Evolutionary conservation across 2,113 vertebrate genomes (phyloP).

Genomic region (Brachyhypopomus gauderio): DNA sequence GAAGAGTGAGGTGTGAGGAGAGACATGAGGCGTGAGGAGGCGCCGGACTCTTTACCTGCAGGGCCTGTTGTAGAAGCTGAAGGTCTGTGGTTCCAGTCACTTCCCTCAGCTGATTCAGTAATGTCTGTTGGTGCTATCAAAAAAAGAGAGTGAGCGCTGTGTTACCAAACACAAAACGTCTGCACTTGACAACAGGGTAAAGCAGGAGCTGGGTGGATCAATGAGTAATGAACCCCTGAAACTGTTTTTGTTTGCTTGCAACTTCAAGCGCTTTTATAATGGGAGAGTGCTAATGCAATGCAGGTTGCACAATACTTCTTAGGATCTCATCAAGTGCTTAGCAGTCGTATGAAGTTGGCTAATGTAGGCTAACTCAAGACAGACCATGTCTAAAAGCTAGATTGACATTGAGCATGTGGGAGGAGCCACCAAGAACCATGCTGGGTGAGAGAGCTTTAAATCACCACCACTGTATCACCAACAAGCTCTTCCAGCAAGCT

Average conservation of each 20-base stretch:
- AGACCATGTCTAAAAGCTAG: neutral
- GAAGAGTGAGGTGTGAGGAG: too few species aligned
- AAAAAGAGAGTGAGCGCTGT: neutral
- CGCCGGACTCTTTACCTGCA: slow-evolving; percentile 81
- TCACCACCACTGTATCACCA: neutral
- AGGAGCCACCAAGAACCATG: neutral
- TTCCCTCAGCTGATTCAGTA: slow-evolving; percentile 96
- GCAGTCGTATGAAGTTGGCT: neutral
- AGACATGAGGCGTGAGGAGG: neutral
- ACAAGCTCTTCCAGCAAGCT: too few species aligned
- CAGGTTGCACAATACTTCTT: neutral
- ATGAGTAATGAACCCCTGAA: neutral
- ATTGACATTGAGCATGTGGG: neutral
- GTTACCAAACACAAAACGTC: neutral
- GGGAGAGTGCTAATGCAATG: neutral
- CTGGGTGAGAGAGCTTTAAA: neutral
- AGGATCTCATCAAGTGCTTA: neutral
- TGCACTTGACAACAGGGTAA: neutral
- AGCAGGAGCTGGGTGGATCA: neutral
- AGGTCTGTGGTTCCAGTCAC: slow-evolving; percentile 96
- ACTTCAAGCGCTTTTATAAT: too few species aligned
- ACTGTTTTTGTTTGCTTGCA: too few species aligned
- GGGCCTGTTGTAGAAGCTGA: slow-evolving; percentile 93
- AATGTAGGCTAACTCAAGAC: neutral
- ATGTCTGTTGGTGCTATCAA: slow-evolving; percentile 91